Evolutionary conservation across 1,140 invertebrate species (phyloP), one percentile per base, ranked within the genome.

Genomic region (Mycetomoellerius zeteki): DNA sequence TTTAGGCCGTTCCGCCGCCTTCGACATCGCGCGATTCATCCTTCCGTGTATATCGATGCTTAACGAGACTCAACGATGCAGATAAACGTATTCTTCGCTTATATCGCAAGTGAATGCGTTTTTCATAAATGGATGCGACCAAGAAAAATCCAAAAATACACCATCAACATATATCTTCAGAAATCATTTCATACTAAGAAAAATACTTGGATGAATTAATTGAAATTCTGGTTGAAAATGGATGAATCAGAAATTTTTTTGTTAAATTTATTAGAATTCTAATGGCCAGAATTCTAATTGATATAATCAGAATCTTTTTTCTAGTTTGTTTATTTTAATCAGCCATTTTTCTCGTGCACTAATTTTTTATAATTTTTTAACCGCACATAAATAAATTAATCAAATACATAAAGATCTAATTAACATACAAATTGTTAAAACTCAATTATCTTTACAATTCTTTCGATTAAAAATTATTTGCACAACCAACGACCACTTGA

Each of bases 51-150:
- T 69, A 69, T 69, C 64, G 33, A 65, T 16, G 64, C 21, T 30
- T 54, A 67, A 80, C 47, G 60, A 78, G 54, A 62, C 73, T 76
- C 21, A 64, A 78, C 12, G 43, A 65, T 14, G 50, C 30, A 14
- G 50, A 14, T 27, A 80, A 67, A 37, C 16, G 30, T 21, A 24
- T 24, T 16, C 21, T 81, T 21, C 30, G 24, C 3, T 24, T 24
- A 24, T 10, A 19, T 10, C 7, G 12, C 58, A 62, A 43, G 62
- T 50, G 27, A 62, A 64, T 24, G 0, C 24, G 19, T 0, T 19
- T 50, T 65, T 43, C 7, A 37, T 54, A 30, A 67, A 21, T 21
- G 5, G 3, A 14, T 30, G 4, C n/a, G 14, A 37, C 7, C n/a
- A 14, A 50, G 16, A 50, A 73, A 14, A 5, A 52, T 30, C 14